Conservation (phyloP, 2,797 vertebrate species). For the Crocidura indochinensis region DNA sequence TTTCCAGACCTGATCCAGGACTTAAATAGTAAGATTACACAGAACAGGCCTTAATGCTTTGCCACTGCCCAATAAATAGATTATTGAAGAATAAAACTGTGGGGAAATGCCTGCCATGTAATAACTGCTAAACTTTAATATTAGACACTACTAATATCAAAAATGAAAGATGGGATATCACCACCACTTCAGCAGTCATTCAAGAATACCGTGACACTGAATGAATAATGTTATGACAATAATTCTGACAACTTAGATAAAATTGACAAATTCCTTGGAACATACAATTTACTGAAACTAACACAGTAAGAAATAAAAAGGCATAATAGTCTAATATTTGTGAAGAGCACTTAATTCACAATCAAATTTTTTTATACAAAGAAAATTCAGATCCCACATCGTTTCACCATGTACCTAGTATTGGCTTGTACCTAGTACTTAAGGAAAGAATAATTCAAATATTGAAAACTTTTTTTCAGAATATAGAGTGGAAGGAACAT, state of each 20-base stretch:
- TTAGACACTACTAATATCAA: neutral
- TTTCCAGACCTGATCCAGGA: too few species aligned
- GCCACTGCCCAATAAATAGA: too few species aligned
- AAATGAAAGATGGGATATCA: neutral
- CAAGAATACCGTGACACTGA: neutral
- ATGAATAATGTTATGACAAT: neutral
- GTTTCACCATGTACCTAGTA: too few species aligned
- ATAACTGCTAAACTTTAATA: too few species aligned
- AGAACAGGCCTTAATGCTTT: too few species aligned
- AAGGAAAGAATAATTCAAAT: neutral
- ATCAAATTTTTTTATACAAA: slow-evolving; percentile 1
- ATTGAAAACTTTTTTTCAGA: neutral
- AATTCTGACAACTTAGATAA: slow-evolving; percentile 39
- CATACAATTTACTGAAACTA: slow-evolving; percentile 9
- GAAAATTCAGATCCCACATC: slow-evolving; percentile 17
- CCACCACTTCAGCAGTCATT: neutral
- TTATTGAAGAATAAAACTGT: too few species aligned
- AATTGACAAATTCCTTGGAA: neutral
- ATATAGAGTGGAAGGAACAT: neutral
- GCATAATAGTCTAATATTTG: neutral
- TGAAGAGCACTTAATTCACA: slow-evolving; percentile 37
- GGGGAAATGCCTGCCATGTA: too few species aligned
- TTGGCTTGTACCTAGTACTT: slow-evolving; percentile 10
- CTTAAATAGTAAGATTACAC: too few species aligned
- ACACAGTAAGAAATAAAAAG: slow-evolving; percentile 12